A percentile compares a stretch with the other conserved stretches of the same genome.
phyloP scores from a whole-genome alignment of 2,888 invertebrate genomes.

The Yponomeuta sedellus region DNA sequence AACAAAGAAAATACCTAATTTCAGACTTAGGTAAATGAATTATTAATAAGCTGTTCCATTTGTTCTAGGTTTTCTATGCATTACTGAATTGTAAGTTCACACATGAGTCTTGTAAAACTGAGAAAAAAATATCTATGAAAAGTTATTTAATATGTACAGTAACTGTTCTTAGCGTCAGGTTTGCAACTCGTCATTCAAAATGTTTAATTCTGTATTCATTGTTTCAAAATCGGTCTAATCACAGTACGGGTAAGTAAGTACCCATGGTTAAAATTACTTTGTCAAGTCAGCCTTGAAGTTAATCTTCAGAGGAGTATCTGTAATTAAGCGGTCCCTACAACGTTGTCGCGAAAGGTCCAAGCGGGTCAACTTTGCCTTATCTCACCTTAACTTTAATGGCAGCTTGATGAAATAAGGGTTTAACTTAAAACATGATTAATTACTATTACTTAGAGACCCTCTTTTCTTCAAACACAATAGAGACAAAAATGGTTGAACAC shows the following conservation, averaged over 20 bases:
- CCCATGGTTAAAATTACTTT: neutral
- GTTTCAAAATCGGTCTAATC: too few species aligned
- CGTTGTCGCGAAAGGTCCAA: neutral
- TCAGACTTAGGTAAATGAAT: too few species aligned
- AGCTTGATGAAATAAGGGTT: constrained; percentile 25
- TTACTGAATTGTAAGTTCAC: too few species aligned
- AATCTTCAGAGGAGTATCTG: neutral
- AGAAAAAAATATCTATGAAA: too few species aligned
- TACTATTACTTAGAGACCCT: neutral
- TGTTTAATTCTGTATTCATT: too few species aligned
- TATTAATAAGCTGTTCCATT: too few species aligned
- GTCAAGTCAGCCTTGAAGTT: neutral
- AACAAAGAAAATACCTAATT: too few species aligned
- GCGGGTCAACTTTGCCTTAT: neutral
- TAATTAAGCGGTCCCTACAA: neutral
- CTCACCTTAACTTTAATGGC: constrained; percentile 19
- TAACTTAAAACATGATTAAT: constrained; percentile 2
- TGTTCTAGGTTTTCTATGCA: too few species aligned
- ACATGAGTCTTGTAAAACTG: too few species aligned
- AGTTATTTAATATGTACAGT: too few species aligned
- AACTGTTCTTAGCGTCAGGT: too few species aligned
- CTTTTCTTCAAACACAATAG: neutral
- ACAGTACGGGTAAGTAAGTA: neutral
- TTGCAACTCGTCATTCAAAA: too few species aligned
- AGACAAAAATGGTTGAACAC: neutral